Conservation (phyloP, 2,797 vertebrate genomes). For the Lacerta viridis region DNA sequence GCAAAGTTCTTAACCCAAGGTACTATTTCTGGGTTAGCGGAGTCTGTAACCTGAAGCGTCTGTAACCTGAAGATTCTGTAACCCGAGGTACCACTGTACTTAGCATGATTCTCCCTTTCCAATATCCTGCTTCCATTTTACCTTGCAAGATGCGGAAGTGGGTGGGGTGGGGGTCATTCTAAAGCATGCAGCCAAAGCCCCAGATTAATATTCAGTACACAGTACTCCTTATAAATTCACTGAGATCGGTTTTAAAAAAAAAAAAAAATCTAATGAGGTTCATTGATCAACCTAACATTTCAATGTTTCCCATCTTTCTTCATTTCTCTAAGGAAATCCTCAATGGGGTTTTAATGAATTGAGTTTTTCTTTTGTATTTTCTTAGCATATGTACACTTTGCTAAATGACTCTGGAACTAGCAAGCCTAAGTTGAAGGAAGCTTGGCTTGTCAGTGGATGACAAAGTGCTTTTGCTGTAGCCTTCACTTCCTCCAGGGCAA, state of each 20-base stretch:
- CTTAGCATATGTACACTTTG: slow-evolving; percentile 4
- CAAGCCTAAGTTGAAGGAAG: background rate
- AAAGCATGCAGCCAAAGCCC: background rate
- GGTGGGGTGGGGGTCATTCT: background rate
- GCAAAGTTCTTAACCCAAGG: too few species aligned
- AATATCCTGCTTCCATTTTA: background rate
- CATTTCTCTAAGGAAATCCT: slow-evolving; percentile 30
- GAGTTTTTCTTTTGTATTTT: slow-evolving; percentile 32
- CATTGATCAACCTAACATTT: slow-evolving; percentile 26
- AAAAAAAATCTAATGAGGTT: slow-evolving; percentile 21
- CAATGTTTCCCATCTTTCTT: slow-evolving; percentile 32
- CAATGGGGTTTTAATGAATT: slow-evolving; percentile 22
- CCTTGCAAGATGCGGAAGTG: background rate
- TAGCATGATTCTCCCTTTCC: background rate
- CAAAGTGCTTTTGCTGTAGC: background rate
- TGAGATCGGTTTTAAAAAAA: too few species aligned
- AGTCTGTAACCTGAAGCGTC: too few species aligned
- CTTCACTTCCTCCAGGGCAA: background rate
- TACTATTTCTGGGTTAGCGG: too few species aligned
- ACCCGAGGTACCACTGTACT: too few species aligned
- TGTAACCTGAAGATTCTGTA: too few species aligned
- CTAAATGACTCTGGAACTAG: slow-evolving; percentile 14
- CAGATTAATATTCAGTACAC: slow-evolving; percentile 19
- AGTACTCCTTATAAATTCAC: background rate
- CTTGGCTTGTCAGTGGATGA: background rate